Evolutionary conservation across 2,113 vertebrate species (phyloP).

Genomic region (Ctenomys sociabilis): DNA sequence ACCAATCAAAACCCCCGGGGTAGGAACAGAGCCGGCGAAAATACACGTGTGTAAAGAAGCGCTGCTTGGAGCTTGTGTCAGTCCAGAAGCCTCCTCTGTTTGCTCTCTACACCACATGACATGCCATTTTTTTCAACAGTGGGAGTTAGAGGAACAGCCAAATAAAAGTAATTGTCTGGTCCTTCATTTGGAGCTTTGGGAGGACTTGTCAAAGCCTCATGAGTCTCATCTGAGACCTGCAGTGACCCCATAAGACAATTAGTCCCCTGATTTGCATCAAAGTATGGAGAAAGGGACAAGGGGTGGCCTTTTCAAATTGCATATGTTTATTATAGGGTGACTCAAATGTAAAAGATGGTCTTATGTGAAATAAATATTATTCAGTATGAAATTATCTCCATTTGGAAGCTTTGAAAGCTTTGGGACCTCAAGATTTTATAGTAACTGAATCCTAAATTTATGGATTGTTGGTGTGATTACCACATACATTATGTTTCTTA

Average conservation of each 20-base stretch:
- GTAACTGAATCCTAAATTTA: neutral
- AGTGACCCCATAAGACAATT: fast-evolving
- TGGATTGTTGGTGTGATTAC: neutral
- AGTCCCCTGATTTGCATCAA: neutral
- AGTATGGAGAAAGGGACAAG: neutral
- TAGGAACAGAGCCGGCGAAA: neutral
- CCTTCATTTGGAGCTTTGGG: neutral
- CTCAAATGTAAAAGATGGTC: neutral
- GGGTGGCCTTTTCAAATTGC: neutral
- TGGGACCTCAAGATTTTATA: neutral
- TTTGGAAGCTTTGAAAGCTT: neutral
- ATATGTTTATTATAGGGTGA: neutral
- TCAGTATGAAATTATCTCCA: neutral
- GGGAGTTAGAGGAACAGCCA: neutral
- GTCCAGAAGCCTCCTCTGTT: neutral
- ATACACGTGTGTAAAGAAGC: neutral
- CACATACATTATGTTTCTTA: neutral
- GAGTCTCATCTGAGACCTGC: too few species aligned
- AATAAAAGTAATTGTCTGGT: neutral
- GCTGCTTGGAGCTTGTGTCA: fast-evolving
- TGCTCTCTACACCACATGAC: fast-evolving
- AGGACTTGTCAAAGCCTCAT: neutral
- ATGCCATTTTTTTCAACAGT: neutral
- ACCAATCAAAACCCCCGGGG: neutral
- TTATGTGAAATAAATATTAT: neutral